Base-by-base conservation (phyloP, 2,888 invertebrate species). In the Habrosyne pyritoides region DNA sequence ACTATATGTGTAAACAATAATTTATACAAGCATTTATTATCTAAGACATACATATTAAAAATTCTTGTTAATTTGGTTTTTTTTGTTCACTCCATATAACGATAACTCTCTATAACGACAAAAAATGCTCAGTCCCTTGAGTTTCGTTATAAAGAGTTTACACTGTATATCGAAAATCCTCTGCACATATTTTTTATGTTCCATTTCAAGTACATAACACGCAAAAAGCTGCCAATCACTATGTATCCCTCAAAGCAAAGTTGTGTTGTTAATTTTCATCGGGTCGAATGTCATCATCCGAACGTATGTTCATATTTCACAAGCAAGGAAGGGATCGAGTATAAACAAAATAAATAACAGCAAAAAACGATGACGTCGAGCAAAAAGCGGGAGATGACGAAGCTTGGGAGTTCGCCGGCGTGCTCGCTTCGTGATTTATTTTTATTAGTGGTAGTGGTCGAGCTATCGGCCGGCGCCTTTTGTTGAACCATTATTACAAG, bases 401-500 rank as follows among this genome's bases (percentile, higher is more conserved):
- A 8, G 28, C 28, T 28, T 28, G 8, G 28, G 6, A 3, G 28
- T n/a, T n/a, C 3, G 30, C 30, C 3, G 33, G 33, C n/a, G n/a
- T n/a, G n/a, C 6, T 33, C 33, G 33, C 33, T 33, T n/a, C n/a
- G n/a, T 42, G 42, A 42, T 42, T 42, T 42, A 42, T 42, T 18
- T 42, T 42, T 42, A 42, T 42, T 42, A n/a, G 42, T 8, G 42
- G 14, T 42, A 1, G 14, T 18, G 18, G 42, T 14, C 8, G n/a
- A 5, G 14, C 1, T 42, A 42, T 42, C 42, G 42, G 42, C 0
- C 33, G 18, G 8, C 33, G 42, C n/a, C 42, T 18, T 42, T 42
- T 42, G 42, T 42, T 18, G 42, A 42, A 42, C 14, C 42, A 18
- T 42, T 42, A 42, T 42, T 42, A 42, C 18, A 42, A 42, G 42